Evolutionary conservation across 92 coral and sea anemone genomes (phyloP).

Genomic region (Heteractis magnifica): DNA sequence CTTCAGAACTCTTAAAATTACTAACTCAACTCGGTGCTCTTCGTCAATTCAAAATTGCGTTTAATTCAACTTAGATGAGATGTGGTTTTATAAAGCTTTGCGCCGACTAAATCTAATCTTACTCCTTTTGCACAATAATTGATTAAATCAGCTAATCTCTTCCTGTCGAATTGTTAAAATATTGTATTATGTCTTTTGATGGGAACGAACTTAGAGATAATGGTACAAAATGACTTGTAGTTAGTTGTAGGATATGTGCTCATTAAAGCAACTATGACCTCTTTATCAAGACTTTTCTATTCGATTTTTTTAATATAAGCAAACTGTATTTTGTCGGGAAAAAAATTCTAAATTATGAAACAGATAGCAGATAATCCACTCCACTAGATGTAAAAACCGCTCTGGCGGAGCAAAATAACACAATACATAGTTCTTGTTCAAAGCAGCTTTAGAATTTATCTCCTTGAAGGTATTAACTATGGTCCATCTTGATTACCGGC

Average conservation of each 20-base stretch:
- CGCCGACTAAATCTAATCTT: slow-evolving; percentile 2
- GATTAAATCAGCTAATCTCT: slow-evolving; percentile 6
- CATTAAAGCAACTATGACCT: no score
- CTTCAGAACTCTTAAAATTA: neutral
- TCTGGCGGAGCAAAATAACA: no score
- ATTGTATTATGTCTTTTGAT: neutral
- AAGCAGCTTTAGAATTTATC: neutral
- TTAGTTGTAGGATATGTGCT: neutral
- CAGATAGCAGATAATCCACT: no score
- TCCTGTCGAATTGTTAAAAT: neutral
- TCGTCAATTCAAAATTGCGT: neutral
- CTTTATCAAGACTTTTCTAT: no score
- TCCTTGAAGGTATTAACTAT: neutral
- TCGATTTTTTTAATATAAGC: no score
- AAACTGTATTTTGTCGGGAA: no score
- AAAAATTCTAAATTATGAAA: no score
- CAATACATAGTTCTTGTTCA: neutral
- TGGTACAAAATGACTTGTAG: neutral
- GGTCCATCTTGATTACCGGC: neutral
- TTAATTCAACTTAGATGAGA: neutral
- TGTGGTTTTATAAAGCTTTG: slow-evolving; percentile 1
- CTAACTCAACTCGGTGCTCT: neutral
- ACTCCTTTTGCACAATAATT: neutral
- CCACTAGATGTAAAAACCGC: no score
- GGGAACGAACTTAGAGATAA: neutral